These are phyloP conservation scores for Crepidodera aurea DNA, from an alignment of 2,888 invertebrate species.

Conservation along the genomic window DNA sequence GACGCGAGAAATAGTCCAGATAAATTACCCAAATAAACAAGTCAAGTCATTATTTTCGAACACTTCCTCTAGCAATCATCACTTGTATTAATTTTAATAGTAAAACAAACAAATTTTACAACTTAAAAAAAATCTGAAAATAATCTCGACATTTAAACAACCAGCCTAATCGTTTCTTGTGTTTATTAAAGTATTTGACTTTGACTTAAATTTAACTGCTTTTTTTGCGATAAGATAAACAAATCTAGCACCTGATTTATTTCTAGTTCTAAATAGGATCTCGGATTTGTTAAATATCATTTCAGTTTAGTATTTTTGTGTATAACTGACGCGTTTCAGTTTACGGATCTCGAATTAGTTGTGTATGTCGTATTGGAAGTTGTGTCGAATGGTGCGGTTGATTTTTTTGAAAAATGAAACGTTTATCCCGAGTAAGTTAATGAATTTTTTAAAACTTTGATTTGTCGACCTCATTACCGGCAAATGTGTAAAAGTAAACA, in stretches of 20 bases:
- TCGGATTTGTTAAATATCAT: slow-evolving; percentile 1
- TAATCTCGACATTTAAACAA: not conserved
- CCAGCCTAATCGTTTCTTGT: not conserved
- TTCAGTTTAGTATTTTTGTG: too few relatives aligned
- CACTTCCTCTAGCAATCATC: too few relatives aligned
- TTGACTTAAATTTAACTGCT: not conserved
- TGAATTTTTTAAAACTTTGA: too few relatives aligned
- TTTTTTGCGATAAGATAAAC: slow-evolving; percentile 8
- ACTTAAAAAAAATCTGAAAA: too few relatives aligned
- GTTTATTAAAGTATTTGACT: not conserved
- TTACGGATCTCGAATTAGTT: not conserved
- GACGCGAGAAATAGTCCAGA: too few relatives aligned
- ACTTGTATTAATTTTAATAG: too few relatives aligned
- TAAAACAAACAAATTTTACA: too few relatives aligned
- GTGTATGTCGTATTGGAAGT: not conserved
- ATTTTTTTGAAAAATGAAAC: not conserved
- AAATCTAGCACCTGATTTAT: slow-evolving; percentile 8
- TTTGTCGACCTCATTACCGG: too few relatives aligned
- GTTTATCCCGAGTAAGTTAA: too few relatives aligned
- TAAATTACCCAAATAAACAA: too few relatives aligned
- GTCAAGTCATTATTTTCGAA: too few relatives aligned
- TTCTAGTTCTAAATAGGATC: not conserved
- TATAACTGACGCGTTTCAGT: not conserved
- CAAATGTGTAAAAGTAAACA: too few relatives aligned
- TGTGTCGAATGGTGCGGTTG: not conserved